These are phyloP conservation scores for Hemithea aestivaria DNA, from an alignment of 2,888 invertebrate species.

Conservation along the genomic window DNA sequence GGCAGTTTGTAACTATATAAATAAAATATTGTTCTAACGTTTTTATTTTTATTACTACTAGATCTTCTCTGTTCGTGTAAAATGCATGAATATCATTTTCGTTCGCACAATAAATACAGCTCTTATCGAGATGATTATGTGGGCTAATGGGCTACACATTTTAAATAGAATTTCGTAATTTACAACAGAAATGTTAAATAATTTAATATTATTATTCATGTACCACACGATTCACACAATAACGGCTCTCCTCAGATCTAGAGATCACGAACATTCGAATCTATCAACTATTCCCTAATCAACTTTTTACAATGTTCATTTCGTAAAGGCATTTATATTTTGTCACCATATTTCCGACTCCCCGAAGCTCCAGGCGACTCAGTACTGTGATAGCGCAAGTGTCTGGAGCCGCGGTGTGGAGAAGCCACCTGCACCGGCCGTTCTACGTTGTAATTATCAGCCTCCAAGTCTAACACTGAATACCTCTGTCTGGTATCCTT, in stretches of 20 bases:
- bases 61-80: conserved; percentile 55
- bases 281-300: conserved; percentile 32
- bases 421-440: conserved; percentile 25
- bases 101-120: conserved; percentile 44
- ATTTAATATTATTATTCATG: conserved; percentile 33
- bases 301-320: conserved; percentile 30
- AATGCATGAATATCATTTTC: conserved; percentile 63
- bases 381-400: conserved; percentile 30
- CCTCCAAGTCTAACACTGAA: conserved; percentile 34
- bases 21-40: conserved; percentile 18
- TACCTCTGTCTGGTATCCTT: conserved; percentile 35
- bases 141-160: conserved; percentile 39
- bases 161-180: conserved; percentile 40
- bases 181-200: conserved; percentile 30
- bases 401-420: conserved; percentile 27
- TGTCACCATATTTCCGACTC: conserved; percentile 68
- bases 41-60: conserved; percentile 39
- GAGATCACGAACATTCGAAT: conserved; percentile 37
- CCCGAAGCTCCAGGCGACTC: conserved; percentile 39
- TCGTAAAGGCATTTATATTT: conserved; percentile 32
- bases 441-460: conserved; percentile 28
- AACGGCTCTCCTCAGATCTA: conserved; percentile 37
- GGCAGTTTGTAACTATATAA: no score
- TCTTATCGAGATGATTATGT: conserved; percentile 39
- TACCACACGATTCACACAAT: conserved; percentile 35